phyloP scores from a whole-genome alignment of 2,888 invertebrate genomes.

The Graphium colonna region DNA sequence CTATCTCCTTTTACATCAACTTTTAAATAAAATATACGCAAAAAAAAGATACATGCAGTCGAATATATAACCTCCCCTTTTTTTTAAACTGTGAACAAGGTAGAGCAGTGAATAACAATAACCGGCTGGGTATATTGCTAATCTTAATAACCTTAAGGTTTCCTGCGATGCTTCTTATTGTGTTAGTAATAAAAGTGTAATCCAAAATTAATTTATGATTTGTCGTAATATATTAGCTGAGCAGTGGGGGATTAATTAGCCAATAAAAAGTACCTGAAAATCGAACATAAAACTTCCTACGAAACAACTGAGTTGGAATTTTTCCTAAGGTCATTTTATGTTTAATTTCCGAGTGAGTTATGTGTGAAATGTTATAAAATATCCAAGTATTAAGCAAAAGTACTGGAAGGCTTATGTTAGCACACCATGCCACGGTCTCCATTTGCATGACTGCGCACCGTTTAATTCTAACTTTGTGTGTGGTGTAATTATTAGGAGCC shows the following conservation, averaged over 20 bases:
- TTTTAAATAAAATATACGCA: too few relatives aligned
- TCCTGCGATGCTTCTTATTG: too few relatives aligned
- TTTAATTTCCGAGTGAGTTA: slow-evolving; percentile 10
- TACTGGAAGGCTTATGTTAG: slow-evolving; percentile 34
- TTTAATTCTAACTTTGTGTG: slow-evolving; percentile 44
- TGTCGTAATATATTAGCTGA: background rate
- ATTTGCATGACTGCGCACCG: slow-evolving; percentile 62
- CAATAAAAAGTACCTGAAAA: too few relatives aligned
- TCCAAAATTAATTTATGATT: background rate
- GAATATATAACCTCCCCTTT: too few relatives aligned
- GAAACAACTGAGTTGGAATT: background rate
- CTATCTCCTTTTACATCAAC: too few relatives aligned
- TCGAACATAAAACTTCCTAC: background rate
- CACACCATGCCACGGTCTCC: slow-evolving; percentile 38
- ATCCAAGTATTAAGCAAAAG: slow-evolving; percentile 26
- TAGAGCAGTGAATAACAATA: too few relatives aligned
- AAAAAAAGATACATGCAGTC: too few relatives aligned
- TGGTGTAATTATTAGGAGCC: slow-evolving; percentile 33
- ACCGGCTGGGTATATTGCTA: too few relatives aligned
- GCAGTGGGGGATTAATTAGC: background rate
- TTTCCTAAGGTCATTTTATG: background rate
- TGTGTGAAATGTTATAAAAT: slow-evolving; percentile 19
- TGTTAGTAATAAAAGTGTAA: too few relatives aligned
- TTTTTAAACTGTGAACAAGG: too few relatives aligned
- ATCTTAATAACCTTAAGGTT: too few relatives aligned